Evolutionary conservation across 2,888 invertebrate genomes (phyloP).

Genomic region (Lacanobia wlatinum): DNA sequence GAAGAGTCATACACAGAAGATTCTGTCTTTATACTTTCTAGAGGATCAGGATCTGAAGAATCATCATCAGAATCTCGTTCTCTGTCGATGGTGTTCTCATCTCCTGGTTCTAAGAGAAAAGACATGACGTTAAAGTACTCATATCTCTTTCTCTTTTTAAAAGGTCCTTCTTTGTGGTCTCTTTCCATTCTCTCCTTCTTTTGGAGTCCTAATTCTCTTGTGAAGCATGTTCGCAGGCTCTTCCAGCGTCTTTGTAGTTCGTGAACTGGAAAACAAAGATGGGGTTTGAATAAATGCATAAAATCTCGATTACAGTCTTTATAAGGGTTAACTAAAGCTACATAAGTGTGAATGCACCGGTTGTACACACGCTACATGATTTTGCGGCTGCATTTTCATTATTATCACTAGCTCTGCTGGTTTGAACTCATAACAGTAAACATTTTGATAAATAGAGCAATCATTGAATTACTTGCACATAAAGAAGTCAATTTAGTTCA

Average conservation of each 20-base stretch:
- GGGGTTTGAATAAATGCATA: slow-evolving; percentile 44
- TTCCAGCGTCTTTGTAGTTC: slow-evolving; percentile 80
- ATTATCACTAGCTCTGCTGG: slow-evolving; percentile 31
- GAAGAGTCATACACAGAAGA: slow-evolving; percentile 49
- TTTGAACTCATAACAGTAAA: slow-evolving; percentile 20
- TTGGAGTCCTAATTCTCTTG: slow-evolving; percentile 74
- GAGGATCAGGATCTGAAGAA: slow-evolving; percentile 67
- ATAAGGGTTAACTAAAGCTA: not conserved
- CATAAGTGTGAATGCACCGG: not conserved
- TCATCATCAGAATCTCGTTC: slow-evolving; percentile 63
- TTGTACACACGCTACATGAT: slow-evolving; percentile 2
- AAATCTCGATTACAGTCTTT: slow-evolving; percentile 21
- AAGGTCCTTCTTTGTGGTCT: slow-evolving; percentile 63
- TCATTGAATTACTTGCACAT: slow-evolving; percentile 57
- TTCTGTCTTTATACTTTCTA: slow-evolving; percentile 69
- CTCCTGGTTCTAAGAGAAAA: slow-evolving; percentile 69
- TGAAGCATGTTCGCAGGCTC: slow-evolving; percentile 79
- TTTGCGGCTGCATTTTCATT: slow-evolving; percentile 13
- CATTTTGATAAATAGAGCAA: slow-evolving; percentile 52
- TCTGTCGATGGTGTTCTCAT: slow-evolving; percentile 43
- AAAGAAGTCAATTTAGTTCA: slow-evolving; percentile 61
- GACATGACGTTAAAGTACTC: slow-evolving; percentile 74
- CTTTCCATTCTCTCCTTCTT: slow-evolving; percentile 70
- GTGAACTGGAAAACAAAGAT: slow-evolving; percentile 69
- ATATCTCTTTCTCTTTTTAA: slow-evolving; percentile 75